Base-by-base conservation (phyloP, 2,888 invertebrate genomes). In the Eupithecia subumbrata region DNA sequence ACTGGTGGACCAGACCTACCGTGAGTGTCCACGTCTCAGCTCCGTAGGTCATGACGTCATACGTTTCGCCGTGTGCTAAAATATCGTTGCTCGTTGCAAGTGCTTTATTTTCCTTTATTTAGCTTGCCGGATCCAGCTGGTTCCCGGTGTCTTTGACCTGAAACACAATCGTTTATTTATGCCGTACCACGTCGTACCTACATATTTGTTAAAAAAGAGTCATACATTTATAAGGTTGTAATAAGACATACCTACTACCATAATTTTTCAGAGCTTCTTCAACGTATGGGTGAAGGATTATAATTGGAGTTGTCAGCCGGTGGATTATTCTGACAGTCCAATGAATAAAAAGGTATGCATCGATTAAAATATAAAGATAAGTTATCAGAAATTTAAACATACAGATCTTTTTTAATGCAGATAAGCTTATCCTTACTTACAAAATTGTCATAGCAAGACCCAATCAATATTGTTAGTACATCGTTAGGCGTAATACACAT, bases 291-390 rank as follows among this genome's bases (percentile, higher is more conserved):
- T 70, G 14, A 43, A n/a, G 8, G 69, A 76, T 5, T 81, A 79
- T 25, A 69, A 78, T 25, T 77, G 68, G 64, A 76, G 22, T 4
- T 81, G 81, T n/a, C 78, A 81, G 40, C 81, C 81, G 40, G 78
- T 81, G 14, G 68, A 70, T 40, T 77, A 79, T 69, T 76, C 74
- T 5, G 25, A 78, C 11, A 75, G 52, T 22, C 77, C 77, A 7
- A 1, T 8, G 1, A 18, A 7, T 14, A 72, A 7, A 60, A 76
- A 72, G 64, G 78, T 48, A 48, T 48, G 48, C 18, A 48, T 48
- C 48, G 48, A 48, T 48, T 5, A 5, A 16, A 48, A 18, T 48
- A 3, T 48, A 18, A 48, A 48, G 0, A 48, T 48, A 18, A 18
- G 48, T 43, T 4, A 40, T 40, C 40, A 40, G 40, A 34, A 34